Conservation (phyloP, 2,888 invertebrate genomes). For the Holacanthella duospinosa region DNA sequence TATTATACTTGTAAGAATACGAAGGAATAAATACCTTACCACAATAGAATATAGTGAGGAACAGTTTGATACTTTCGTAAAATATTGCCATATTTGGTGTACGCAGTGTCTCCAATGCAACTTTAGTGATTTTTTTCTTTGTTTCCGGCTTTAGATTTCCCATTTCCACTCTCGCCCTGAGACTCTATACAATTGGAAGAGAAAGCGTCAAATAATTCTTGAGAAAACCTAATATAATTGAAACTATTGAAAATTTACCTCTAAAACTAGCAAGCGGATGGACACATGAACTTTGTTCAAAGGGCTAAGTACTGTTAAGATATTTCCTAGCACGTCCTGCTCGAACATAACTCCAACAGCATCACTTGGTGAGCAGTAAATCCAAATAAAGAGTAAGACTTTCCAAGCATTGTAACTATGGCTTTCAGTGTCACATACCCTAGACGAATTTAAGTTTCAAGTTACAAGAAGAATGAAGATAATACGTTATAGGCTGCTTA, state of each 20-base stretch:
- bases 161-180: conserved; percentile 19
- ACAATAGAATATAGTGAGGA: conserved; percentile 69
- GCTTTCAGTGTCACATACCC: conserved; percentile 29
- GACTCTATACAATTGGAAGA: background rate
- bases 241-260: conserved; percentile 20
- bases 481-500: conserved; percentile 8
- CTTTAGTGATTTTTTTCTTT: conserved; percentile 55
- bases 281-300: conserved; percentile 35
- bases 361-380: conserved; percentile 28
- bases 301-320: conserved; percentile 34
- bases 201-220: background rate
- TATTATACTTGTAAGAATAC: too few relatives aligned
- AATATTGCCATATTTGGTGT: conserved; percentile 58
- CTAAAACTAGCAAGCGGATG: conserved; percentile 29
- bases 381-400: conserved; percentile 31
- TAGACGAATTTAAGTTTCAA: conserved; percentile 4
- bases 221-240: conserved; percentile 1
- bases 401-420: conserved; percentile 31
- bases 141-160: conserved; percentile 47
- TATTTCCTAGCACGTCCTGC: conserved; percentile 33
- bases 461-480: background rate
- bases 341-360: conserved; percentile 29
- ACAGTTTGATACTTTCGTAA: conserved; percentile 60
- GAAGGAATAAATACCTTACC: conserved; percentile 40
- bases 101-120: conserved; percentile 57